Conservation (phyloP, 2,888 invertebrate species). For the Cremastinae sp. region DNA sequence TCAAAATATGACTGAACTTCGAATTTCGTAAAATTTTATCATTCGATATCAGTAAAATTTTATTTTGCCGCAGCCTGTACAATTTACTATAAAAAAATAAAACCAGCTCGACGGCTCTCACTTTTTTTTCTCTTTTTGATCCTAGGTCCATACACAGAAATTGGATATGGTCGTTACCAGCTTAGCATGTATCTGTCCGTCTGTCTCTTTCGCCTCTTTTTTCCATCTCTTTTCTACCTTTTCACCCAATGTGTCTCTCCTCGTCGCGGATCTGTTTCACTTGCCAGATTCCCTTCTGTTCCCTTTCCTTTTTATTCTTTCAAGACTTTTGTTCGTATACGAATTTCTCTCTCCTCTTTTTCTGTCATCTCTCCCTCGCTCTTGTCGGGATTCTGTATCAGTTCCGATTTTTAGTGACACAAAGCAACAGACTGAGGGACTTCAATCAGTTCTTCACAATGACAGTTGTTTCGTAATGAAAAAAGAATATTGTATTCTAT, state of each 20-base stretch:
- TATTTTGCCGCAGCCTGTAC: neutral
- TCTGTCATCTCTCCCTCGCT: constrained; percentile 8
- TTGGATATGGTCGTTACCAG: constrained; percentile 71
- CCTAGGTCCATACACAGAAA: constrained; percentile 52
- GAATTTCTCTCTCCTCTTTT: constrained; percentile 12
- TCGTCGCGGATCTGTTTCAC: constrained; percentile 43
- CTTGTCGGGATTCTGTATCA: constrained; percentile 12
- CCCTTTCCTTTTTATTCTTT: constrained; percentile 32
- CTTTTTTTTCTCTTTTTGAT: constrained; percentile 50
- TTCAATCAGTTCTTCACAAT: neutral
- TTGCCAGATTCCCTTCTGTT: constrained; percentile 41
- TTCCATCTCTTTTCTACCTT: constrained; percentile 35
- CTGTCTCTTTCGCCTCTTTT: constrained; percentile 35
- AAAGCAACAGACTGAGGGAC: neutral
- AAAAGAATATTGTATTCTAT: neutral
- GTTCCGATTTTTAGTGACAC: constrained; percentile 4
- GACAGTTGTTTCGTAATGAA: constrained; percentile 13
- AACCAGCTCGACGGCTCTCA: constrained; percentile 3
- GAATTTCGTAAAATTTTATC: neutral
- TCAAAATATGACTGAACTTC: too few relatives aligned
- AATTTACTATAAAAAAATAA: neutral
- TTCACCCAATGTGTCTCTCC: constrained; percentile 12
- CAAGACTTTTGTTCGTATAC: constrained; percentile 31
- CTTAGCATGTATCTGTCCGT: constrained; percentile 28
- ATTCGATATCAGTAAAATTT: neutral